Percentiles rank a stretch among this genome's conserved stretches.
Conservation (phyloP, 1,140 invertebrate genomes). For the Rhopalosiphum maidis region DNA sequence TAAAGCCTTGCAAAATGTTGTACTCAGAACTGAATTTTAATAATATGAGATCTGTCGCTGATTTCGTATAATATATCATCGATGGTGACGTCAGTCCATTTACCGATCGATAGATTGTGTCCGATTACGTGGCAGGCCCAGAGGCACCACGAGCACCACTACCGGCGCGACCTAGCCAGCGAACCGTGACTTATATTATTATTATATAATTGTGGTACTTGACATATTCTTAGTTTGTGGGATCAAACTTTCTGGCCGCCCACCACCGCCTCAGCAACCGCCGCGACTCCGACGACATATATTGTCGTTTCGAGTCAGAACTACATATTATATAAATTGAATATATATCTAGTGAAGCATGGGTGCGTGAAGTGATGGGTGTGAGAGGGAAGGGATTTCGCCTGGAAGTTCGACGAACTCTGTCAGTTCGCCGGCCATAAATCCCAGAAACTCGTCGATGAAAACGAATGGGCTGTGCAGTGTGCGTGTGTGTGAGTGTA, state of each 20-base stretch:
- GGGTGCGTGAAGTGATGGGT: neutral
- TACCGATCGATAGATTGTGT: neutral
- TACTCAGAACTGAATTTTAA: neutral
- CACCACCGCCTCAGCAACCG: neutral
- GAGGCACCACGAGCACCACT: neutral
- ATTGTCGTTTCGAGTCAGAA: neutral
- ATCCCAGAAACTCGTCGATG: neutral
- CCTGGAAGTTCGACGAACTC: neutral
- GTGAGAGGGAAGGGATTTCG: neutral
- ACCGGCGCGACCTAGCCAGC: too few species aligned
- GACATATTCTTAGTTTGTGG: neutral
- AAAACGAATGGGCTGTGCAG: neutral
- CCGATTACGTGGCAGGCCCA: neutral
- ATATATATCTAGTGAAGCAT: neutral
- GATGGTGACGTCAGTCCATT: neutral
- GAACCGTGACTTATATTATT: neutral
- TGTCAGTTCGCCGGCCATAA: neutral
- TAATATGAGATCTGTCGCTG: neutral
- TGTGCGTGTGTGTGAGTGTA: too few species aligned
- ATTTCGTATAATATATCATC: neutral
- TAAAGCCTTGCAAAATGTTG: neutral
- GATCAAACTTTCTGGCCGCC: neutral
- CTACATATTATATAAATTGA: neutral
- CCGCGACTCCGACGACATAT: neutral
- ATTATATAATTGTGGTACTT: neutral